phyloP scores from a whole-genome alignment of 2,113 vertebrate genomes.

The Gadus chalcogrammus region DNA sequence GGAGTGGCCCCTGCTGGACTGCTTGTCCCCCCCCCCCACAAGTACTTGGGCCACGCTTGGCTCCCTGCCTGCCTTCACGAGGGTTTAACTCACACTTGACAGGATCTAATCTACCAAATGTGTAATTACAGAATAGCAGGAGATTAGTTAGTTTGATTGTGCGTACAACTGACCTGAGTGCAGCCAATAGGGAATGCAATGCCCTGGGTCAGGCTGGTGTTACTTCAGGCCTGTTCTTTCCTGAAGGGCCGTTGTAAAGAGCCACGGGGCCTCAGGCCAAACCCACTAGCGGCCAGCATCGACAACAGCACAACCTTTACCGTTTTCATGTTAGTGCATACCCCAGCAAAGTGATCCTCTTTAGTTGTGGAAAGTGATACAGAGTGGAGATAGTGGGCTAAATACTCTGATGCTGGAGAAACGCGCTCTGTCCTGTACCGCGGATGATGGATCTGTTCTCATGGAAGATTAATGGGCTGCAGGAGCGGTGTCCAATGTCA shows the following conservation, averaged over 20 bases:
- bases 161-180: slow-evolving; percentile 37
- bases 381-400: slow-evolving; percentile 43
- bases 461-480: slow-evolving; percentile 71
- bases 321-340: slow-evolving; percentile 26
- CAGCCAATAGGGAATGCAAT: slow-evolving; percentile 27
- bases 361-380: slow-evolving; percentile 59
- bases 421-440: slow-evolving; percentile 48
- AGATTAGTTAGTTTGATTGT: slow-evolving; percentile 24
- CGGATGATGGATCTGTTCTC: slow-evolving; percentile 68
- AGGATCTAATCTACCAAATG: slow-evolving; percentile 27
- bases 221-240: slow-evolving; percentile 15
- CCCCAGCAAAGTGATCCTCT: slow-evolving; percentile 23
- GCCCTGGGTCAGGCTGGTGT: slow-evolving; percentile 34
- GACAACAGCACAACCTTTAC: slow-evolving; percentile 31
- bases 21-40: slow-evolving; percentile 34
- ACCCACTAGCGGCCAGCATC: slow-evolving; percentile 9
- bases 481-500: slow-evolving; percentile 71
- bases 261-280: slow-evolving; percentile 8
- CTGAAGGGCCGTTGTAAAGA: background rate
- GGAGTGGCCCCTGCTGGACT: slow-evolving; percentile 51
- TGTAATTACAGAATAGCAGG: slow-evolving; percentile 40
- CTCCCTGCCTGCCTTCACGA: slow-evolving; percentile 33
- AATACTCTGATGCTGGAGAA: slow-evolving; percentile 56
- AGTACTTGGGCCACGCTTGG: slow-evolving; percentile 40
- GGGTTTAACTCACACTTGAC: slow-evolving; percentile 37